A percentile compares a stretch with the other conserved stretches of the same genome.
These are phyloP conservation scores for Blastobasis lacticolella DNA, from an alignment of 2,888 invertebrate genomes.

Conservation along the genomic window DNA sequence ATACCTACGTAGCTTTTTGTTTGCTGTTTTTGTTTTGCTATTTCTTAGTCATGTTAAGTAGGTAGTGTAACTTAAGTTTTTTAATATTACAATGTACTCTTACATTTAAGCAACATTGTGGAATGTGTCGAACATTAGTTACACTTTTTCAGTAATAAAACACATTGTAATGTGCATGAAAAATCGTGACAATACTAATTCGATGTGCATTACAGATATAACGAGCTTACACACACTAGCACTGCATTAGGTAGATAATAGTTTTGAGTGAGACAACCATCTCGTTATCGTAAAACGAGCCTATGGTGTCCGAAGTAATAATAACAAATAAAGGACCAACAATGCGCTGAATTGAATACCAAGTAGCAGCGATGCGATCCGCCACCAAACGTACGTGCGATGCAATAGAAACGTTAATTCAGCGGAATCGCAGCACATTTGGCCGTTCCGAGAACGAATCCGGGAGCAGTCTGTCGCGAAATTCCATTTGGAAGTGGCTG, in stretches of 20 bases:
- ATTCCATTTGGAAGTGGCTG: constrained; percentile 49
- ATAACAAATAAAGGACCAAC: constrained; percentile 7
- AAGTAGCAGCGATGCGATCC: constrained; percentile 19
- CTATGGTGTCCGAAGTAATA: background rate
- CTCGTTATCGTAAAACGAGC: too few relatives aligned
- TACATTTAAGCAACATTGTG: background rate
- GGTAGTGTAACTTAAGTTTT: too few relatives aligned
- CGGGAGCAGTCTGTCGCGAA: constrained; percentile 45
- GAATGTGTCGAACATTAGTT: constrained; percentile 6
- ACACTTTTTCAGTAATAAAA: constrained; percentile 11
- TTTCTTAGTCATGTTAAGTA: too few relatives aligned
- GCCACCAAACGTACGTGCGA: constrained; percentile 5
- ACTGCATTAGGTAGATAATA: too few relatives aligned
- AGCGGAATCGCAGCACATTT: constrained; percentile 34
- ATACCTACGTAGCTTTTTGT: too few relatives aligned
- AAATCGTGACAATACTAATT: constrained; percentile 20
- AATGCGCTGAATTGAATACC: constrained; percentile 10
- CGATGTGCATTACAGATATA: constrained; percentile 8
- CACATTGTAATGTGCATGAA: constrained; percentile 16
- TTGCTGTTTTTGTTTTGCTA: too few relatives aligned
- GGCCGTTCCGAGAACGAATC: constrained; percentile 44
- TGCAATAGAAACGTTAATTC: constrained; percentile 42
- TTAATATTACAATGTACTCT: too few relatives aligned
- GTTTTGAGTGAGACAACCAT: too few relatives aligned
- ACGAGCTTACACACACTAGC: too few relatives aligned